Conservation (phyloP, 2,113 vertebrate species). For the Pyxicephalus adspersus region DNA sequence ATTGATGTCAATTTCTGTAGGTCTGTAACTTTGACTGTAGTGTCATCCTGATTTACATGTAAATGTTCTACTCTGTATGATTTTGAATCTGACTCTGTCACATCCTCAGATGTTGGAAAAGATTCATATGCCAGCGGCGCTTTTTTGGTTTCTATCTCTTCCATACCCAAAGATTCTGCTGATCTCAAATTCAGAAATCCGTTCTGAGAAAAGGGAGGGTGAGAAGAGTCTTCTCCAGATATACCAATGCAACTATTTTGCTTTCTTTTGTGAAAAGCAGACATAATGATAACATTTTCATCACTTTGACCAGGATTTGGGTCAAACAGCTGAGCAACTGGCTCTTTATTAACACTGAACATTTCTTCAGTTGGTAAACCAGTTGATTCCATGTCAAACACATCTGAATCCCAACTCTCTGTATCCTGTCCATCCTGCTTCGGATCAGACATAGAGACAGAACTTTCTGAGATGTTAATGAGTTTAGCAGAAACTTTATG, state of each 20-base stretch:
- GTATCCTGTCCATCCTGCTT: slow-evolving; percentile 58
- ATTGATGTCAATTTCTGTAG: not conserved
- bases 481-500: slow-evolving; percentile 64
- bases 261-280: not conserved
- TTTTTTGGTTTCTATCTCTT: not conserved
- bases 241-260: not conserved
- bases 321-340: no score
- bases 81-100: slow-evolving; percentile 11
- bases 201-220: not conserved
- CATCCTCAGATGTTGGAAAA: not conserved
- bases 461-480: slow-evolving; percentile 59
- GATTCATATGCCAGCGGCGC: slow-evolving; percentile 5
- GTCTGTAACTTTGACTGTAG: not conserved
- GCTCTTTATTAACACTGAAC: not conserved
- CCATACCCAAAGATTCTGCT: not conserved
- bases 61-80: not conserved
- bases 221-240: not conserved
- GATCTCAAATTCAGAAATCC: not conserved
- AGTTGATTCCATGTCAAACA: not conserved
- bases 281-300: not conserved
- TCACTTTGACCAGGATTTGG: no score
- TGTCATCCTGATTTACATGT: rapidly evolving
- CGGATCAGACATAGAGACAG: slow-evolving; percentile 57
- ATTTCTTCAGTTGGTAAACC: not conserved
- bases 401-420: slow-evolving; percentile 56